Evolutionary conservation across 2,797 vertebrate genomes (phyloP).

Genomic region (Oophaga sylvatica): DNA sequence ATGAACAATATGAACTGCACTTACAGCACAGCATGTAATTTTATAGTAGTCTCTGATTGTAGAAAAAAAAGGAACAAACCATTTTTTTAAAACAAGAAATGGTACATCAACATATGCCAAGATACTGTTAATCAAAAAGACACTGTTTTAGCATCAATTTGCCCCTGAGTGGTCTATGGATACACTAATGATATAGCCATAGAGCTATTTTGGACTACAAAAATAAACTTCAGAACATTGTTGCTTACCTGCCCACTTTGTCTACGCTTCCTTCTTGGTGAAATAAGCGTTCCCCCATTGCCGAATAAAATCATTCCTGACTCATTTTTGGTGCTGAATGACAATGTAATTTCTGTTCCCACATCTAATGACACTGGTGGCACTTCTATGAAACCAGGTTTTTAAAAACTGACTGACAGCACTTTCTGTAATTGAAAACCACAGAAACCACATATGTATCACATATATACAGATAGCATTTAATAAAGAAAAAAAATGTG

Average conservation of each 20-base stretch:
- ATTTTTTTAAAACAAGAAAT: too few relatives aligned
- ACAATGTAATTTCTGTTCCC: constrained; percentile 91
- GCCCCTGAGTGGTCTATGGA: too few relatives aligned
- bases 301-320: constrained; percentile 89
- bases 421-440: constrained; percentile 80
- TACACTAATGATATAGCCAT: too few relatives aligned
- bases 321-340: constrained; percentile 92
- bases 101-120: too few relatives aligned
- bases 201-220: too few relatives aligned
- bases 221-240: neutral
- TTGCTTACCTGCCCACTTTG: constrained; percentile 81
- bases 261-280: constrained; percentile 82
- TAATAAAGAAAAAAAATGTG: neutral
- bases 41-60: too few relatives aligned
- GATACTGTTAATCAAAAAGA: too few relatives aligned
- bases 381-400: constrained; percentile 89
- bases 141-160: too few relatives aligned
- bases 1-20: too few relatives aligned
- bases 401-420: constrained; percentile 89
- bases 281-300: constrained; percentile 71
- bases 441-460: neutral
- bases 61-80: too few relatives aligned
- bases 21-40: too few relatives aligned
- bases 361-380: constrained; percentile 77
- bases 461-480: neutral